Evolutionary conservation across 1,140 invertebrate genomes (phyloP).

Genomic region (Laupala kohalensis): DNA sequence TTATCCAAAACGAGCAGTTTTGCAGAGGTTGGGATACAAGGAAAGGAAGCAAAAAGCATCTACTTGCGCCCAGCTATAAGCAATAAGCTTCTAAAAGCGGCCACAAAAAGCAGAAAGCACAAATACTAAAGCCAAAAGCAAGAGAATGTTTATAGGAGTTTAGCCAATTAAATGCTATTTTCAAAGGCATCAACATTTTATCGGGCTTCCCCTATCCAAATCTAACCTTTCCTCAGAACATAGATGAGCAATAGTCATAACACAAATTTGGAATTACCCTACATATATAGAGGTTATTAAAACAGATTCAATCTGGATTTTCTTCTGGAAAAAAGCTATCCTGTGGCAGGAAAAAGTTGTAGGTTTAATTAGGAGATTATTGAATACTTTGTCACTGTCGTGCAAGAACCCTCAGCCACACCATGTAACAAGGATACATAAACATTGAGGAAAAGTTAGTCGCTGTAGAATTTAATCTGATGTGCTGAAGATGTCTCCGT

Average conservation of each 20-base stretch:
- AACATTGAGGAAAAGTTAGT: constrained; percentile 27
- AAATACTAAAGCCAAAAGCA: constrained; percentile 14
- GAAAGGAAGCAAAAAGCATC: constrained; percentile 17
- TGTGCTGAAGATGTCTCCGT: constrained; percentile 10
- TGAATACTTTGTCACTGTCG: background rate
- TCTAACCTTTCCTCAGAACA: constrained; percentile 13
- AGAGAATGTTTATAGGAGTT: constrained; percentile 12
- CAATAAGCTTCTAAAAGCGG: constrained; percentile 16
- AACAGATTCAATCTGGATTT: background rate
- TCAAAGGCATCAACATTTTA: background rate
- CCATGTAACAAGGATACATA: background rate
- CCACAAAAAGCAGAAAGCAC: constrained; percentile 15
- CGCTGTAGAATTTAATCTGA: constrained; percentile 11
- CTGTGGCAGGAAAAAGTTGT: background rate
- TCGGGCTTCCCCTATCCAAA: background rate
- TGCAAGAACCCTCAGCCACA: background rate
- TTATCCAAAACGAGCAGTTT: constrained; percentile 30
- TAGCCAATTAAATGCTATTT: constrained; percentile 6
- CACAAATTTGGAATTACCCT: background rate
- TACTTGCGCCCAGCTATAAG: constrained; percentile 20
- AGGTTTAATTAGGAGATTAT: background rate
- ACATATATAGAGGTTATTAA: background rate
- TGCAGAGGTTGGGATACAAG: constrained; percentile 11
- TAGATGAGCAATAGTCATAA: background rate
- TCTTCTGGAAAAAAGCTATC: background rate